Evolutionary conservation across 1,140 invertebrate genomes (phyloP), one percentile per base, ranked within the genome.

Genomic region (Varroa destructor): DNA sequence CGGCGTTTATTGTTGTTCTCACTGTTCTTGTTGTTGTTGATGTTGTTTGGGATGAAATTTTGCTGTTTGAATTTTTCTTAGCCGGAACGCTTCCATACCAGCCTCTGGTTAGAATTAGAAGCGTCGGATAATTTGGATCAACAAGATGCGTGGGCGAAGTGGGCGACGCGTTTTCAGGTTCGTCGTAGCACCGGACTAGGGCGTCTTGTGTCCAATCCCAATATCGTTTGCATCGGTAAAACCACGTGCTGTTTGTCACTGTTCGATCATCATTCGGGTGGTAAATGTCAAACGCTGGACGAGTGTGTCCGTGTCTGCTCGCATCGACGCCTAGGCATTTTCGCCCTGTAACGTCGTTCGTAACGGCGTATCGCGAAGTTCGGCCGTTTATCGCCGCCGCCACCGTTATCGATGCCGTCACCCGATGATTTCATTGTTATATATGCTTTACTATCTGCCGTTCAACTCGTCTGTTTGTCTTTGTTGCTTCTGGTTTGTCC

Each of bases 131-230:
- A 46, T 67, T 12, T 14, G 40, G 12, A 43, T 67, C 46, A 46
- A 40, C 40, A 37, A 67, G 14, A 1, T 37, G 8, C 61, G 61
- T 25, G 37, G 40, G 46, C 61, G 61, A 2, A 67, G 40, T 40
- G 40, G 12, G 46, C 37, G 46, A 40, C 10, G 14, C 36, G 40
- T 46, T 67, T 67, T 67, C 61, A 67, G 61, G 61, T 67, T 40
- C 14, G 46, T 67, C 61, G 61, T 67, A 67, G 61, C 61, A 43
- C 12, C 46, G 61, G 61, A 67, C 61, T n/a, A 46, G 61, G 61
- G 46, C 46, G 46, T 51, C 46, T 8, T 3, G 46, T 8, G 46
- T 51, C 46, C 46, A 8, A 8, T 8, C 25, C 25, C 25, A 25
- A 25, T 25, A 25, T 25, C 25, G 25, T 25, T 25, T 25, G 25